These are phyloP conservation scores for Lycaena phlaeas DNA, from an alignment of 2,888 invertebrate species.

Conservation along the genomic window DNA sequence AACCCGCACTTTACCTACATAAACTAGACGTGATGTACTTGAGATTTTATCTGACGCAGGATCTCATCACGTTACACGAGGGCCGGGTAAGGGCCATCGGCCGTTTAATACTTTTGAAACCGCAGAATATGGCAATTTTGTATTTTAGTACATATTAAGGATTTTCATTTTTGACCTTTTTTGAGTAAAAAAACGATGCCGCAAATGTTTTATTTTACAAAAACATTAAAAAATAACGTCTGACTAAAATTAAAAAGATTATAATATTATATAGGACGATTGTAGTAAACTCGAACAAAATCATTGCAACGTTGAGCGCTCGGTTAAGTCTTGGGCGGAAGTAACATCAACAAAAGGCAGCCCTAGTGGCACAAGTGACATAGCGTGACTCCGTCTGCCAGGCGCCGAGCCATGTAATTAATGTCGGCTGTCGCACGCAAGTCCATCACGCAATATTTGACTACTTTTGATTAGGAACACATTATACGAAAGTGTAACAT, in stretches of 20 bases:
- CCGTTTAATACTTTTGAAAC: background rate
- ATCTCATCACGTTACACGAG: background rate
- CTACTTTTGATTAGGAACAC: constrained; percentile 7
- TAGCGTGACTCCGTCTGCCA: constrained; percentile 1
- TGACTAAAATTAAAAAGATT: no score
- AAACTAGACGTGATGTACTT: constrained; percentile 1
- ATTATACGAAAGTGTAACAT: background rate
- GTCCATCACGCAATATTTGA: constrained; percentile 5
- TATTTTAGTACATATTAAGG: background rate
- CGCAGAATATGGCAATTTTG: background rate
- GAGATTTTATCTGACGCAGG: constrained; percentile 6
- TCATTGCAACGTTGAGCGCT: no score
- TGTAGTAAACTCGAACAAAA: no score
- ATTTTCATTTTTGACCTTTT: no score
- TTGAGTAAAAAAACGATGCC: no score
- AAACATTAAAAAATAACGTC: no score
- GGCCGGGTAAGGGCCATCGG: background rate
- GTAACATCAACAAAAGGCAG: no score
- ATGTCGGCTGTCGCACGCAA: background rate
- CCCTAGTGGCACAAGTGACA: background rate
- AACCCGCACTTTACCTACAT: background rate
- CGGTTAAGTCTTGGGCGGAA: no score
- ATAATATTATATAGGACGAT: no score
- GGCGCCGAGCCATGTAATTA: background rate
- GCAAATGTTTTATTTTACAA: no score